These are phyloP conservation scores for Myotis planiceps DNA, from an alignment of 2,797 vertebrate species.

Conservation along the genomic window DNA sequence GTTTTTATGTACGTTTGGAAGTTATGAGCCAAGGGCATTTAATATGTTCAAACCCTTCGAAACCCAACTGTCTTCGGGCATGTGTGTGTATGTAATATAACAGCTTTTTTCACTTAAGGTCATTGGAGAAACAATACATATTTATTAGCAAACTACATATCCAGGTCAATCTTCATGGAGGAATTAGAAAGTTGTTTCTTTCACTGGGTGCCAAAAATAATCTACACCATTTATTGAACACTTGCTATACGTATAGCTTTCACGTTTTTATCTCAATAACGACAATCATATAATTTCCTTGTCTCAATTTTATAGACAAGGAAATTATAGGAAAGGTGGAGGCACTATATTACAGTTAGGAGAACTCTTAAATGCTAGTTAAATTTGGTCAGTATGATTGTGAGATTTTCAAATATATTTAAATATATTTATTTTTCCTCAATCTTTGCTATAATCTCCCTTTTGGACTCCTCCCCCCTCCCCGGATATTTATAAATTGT, in stretches of 20 bases:
- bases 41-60: background rate
- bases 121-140: conserved; percentile 3
- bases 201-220: background rate
- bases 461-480: background rate
- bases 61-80: background rate
- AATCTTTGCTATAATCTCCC: background rate
- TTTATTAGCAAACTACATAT: background rate
- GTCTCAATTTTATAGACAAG: background rate
- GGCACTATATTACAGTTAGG: background rate
- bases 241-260: background rate
- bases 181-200: conserved; percentile 15
- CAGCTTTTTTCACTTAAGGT: background rate
- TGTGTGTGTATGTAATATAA: background rate
- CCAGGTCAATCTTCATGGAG: background rate
- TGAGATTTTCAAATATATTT: background rate
- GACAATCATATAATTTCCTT: too few species aligned
- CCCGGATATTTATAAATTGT: background rate
- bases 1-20: conserved; percentile 21
- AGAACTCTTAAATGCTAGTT: background rate
- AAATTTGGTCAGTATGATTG: background rate
- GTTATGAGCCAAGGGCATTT: background rate
- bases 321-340: background rate
- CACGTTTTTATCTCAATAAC: background rate
- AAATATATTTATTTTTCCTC: background rate
- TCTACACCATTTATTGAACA: background rate